Conservation (phyloP, 2,797 vertebrate genomes). For the Pristis pectinata region DNA sequence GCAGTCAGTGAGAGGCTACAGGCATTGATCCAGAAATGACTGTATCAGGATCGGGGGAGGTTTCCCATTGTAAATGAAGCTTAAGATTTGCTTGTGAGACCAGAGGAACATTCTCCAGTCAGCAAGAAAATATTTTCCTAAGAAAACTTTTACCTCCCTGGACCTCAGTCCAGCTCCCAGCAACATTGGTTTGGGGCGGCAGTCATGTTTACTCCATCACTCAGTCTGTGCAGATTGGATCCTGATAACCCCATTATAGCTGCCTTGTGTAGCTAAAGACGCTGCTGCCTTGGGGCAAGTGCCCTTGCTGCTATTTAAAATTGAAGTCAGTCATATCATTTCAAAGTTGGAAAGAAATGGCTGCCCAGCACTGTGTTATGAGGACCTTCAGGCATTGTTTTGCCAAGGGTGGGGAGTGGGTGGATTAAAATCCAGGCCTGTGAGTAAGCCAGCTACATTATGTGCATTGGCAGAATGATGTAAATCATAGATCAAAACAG, state of each 20-base stretch:
- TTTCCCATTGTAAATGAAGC: too few species aligned
- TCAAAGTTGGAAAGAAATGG: background rate
- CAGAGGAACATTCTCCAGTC: too few species aligned
- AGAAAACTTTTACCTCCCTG: too few species aligned
- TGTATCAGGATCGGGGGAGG: background rate
- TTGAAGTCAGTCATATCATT: background rate
- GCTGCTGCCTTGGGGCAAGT: background rate
- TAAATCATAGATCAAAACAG: background rate
- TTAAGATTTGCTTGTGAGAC: too few species aligned
- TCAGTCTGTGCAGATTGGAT: background rate
- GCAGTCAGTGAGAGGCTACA: background rate
- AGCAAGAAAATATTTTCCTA: too few species aligned
- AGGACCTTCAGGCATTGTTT: too few species aligned
- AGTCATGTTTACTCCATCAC: too few species aligned
- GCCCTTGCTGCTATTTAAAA: background rate
- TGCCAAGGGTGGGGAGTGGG: too few species aligned
- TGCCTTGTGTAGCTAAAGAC: background rate
- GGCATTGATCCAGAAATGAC: background rate
- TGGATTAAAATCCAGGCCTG: too few species aligned
- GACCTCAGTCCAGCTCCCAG: too few species aligned
- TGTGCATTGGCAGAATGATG: background rate
- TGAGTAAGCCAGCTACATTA: background rate
- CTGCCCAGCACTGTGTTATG: background rate
- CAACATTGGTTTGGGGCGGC: too few species aligned
- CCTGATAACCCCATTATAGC: background rate